Percentiles rank a stretch among this genome's conserved stretches.
Conservation (phyloP, 2,797 vertebrate species). For the Alca torda region DNA sequence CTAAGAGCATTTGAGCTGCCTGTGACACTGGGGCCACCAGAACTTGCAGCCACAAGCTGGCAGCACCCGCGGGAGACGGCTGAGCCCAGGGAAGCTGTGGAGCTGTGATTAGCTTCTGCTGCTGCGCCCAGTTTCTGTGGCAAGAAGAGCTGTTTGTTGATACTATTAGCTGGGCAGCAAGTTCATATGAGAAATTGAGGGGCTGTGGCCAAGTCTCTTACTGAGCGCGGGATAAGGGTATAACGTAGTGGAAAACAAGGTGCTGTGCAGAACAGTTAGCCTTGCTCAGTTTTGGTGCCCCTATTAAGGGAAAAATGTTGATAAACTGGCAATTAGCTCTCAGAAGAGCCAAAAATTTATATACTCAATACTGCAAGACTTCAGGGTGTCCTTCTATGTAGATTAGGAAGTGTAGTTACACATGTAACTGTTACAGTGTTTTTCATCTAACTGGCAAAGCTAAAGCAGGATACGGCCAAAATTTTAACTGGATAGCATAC, state of each 20-base stretch:
- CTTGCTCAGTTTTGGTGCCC: neutral
- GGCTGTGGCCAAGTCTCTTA: neutral
- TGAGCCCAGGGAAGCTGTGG: neutral
- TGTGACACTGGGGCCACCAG: neutral
- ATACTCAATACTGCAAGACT: neutral
- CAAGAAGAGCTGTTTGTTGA: neutral
- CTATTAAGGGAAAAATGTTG: neutral
- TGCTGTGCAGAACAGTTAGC: neutral
- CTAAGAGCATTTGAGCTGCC: neutral
- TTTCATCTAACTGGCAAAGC: neutral
- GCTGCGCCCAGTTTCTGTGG: neutral
- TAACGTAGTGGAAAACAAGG: neutral
- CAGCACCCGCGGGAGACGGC: neutral
- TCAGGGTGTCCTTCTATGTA: neutral
- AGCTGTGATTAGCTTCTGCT: neutral
- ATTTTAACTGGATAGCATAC: neutral
- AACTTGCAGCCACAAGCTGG: neutral
- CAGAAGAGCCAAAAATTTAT: neutral
- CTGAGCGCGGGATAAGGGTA: neutral
- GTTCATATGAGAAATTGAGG: neutral
- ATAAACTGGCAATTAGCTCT: neutral
- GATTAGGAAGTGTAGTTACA: neutral
- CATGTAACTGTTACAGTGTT: neutral
- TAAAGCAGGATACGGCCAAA: neutral
- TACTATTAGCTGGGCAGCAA: rapidly evolving